These are phyloP conservation scores for Smittia aterrima DNA, from an alignment of 2,888 invertebrate species.

Conservation along the genomic window DNA sequence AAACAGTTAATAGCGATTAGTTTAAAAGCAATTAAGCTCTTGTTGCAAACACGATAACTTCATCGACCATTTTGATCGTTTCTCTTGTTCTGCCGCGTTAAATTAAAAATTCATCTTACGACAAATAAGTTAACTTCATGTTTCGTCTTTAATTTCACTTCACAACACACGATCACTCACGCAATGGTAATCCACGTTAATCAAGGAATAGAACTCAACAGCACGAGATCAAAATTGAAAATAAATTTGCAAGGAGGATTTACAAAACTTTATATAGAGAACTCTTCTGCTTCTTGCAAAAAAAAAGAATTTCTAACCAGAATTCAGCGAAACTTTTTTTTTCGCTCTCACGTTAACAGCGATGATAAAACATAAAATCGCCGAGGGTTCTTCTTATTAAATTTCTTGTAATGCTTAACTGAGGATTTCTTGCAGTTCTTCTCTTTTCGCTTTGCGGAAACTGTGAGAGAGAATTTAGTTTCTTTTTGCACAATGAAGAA, in stretches of 20 bases:
- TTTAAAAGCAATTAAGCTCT: too few species aligned
- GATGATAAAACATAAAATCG: conserved; percentile 5
- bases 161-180: not conserved
- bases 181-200: not conserved
- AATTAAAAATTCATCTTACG: conserved; percentile 27
- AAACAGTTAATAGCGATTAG: too few species aligned
- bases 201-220: conserved; percentile 17
- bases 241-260: conserved; percentile 29
- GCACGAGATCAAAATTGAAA: conserved; percentile 22
- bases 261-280: conserved; percentile 23
- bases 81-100: too few species aligned
- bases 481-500: too few species aligned
- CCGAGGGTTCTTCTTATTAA: not conserved
- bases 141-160: not conserved
- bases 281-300: conserved; percentile 14
- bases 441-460: not conserved
- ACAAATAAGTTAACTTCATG: conserved; percentile 32
- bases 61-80: too few species aligned
- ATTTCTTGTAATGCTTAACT: conserved; percentile 4
- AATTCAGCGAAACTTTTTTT: not conserved
- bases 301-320: not conserved
- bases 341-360: not conserved
- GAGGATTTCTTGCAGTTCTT: not conserved
- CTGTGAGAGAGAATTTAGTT: too few species aligned
- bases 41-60: too few species aligned